Conservation (phyloP, 2,113 vertebrate genomes). For the Etheostoma spectabile region DNA sequence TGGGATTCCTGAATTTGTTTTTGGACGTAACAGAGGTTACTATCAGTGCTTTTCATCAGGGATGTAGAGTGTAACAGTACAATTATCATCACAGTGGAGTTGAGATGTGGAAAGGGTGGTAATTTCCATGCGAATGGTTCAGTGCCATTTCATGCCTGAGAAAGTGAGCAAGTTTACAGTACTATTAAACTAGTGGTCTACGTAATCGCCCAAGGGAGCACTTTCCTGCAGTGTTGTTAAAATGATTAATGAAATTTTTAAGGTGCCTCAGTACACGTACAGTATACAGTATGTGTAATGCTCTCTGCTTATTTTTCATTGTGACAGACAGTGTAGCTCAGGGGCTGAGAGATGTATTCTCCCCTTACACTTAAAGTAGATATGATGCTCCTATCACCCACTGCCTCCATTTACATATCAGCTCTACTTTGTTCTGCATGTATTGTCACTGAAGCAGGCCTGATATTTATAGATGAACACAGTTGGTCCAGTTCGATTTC, state of each 20-base stretch:
- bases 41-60: neutral
- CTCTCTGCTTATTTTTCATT: constrained; percentile 51
- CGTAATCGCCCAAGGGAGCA: constrained; percentile 54
- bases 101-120: constrained; percentile 9
- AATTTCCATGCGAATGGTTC: neutral
- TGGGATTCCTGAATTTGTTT: constrained; percentile 57
- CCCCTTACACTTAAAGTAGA: neutral
- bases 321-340: constrained; percentile 24
- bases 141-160: constrained; percentile 31
- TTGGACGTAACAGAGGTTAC: constrained; percentile 33
- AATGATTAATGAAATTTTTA: constrained; percentile 59
- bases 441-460: neutral
- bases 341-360: constrained; percentile 10
- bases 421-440: neutral
- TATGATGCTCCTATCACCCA: neutral
- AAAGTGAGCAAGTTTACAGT: constrained; percentile 21
- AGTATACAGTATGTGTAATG: constrained; percentile 19
- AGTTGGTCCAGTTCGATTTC: constrained; percentile 31
- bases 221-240: constrained; percentile 56
- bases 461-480: constrained; percentile 23
- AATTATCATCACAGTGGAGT: neutral
- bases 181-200: constrained; percentile 30
- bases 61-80: neutral
- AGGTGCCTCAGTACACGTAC: constrained; percentile 33
- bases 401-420: neutral